phyloP scores from a whole-genome alignment of 1,140 invertebrate genomes.

The Heliconius himera region DNA sequence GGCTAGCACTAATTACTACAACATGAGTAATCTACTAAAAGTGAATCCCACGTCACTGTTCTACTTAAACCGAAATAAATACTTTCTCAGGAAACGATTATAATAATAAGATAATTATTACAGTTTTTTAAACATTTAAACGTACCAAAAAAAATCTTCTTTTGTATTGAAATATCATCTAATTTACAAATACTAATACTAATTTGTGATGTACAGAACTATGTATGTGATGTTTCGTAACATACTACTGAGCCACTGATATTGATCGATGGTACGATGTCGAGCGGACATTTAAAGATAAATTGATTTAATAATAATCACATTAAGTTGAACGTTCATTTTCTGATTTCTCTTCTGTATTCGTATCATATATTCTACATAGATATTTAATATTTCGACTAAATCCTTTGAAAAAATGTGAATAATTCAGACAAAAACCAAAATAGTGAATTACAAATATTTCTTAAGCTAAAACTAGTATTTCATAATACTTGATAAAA shows the following conservation, averaged over 20 bases:
- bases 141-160: no score
- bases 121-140: no score
- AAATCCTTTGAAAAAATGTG: not conserved
- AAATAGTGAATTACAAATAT: not conserved
- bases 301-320: not conserved
- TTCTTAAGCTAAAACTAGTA: no score
- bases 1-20: not conserved
- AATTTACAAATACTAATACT: slow-evolving; percentile 25
- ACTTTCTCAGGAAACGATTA: not conserved
- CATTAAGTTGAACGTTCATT: not conserved
- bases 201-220: slow-evolving; percentile 35
- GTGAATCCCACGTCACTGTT: not conserved
- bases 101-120: not conserved
- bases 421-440: not conserved
- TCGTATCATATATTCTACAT: no score
- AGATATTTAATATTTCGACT: not conserved
- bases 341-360: not conserved
- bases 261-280: slow-evolving; percentile 20
- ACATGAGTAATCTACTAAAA: not conserved
- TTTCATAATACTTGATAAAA: not conserved
- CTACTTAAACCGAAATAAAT: not conserved
- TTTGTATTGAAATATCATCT: not conserved
- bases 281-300: not conserved
- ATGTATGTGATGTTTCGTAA: slow-evolving; percentile 27
- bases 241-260: slow-evolving; percentile 19